phyloP scores from a whole-genome alignment of 1,140 invertebrate genomes.

The Drosophila bipectinata region DNA sequence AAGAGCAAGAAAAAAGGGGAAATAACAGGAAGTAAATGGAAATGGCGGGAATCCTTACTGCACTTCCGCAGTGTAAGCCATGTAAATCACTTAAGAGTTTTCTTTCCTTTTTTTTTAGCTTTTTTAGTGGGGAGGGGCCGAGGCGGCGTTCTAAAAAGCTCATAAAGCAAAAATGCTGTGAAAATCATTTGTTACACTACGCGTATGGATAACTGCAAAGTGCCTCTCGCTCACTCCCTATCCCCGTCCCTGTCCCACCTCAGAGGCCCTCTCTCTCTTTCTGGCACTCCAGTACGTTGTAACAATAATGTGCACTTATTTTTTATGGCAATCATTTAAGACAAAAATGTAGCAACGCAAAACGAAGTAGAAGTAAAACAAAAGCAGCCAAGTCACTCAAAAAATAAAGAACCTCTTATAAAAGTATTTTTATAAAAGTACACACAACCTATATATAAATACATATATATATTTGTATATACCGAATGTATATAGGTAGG shows the following conservation, averaged over 20 bases:
- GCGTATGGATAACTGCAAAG: conserved; percentile 80
- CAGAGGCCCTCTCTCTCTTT: neutral
- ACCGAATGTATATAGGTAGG: neutral
- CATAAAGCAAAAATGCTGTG: conserved; percentile 78
- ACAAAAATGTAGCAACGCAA: conserved; percentile 72
- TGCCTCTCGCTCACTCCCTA: conserved; percentile 25
- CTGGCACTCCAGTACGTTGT: conserved; percentile 24
- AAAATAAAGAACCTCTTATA: conserved; percentile 29
- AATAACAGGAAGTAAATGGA: conserved; percentile 9
- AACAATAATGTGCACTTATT: conserved; percentile 82
- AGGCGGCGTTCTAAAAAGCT: conserved; percentile 62
- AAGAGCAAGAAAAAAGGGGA: neutral
- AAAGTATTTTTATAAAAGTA: conserved; percentile 51
- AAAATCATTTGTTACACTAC: conserved; percentile 81
- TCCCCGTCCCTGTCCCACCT: neutral
- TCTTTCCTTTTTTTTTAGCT: neutral
- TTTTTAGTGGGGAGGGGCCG: conserved; percentile 3
- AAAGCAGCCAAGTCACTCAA: conserved; percentile 57
- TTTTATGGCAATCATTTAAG: conserved; percentile 82
- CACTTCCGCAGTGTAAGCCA: conserved; percentile 73
- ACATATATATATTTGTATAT: conserved; percentile 3
- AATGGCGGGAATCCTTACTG: conserved; percentile 49
- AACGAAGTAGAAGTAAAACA: conserved; percentile 68
- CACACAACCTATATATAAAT: conserved; percentile 7
- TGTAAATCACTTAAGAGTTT: conserved; percentile 78